Evolutionary conservation across 1,140 invertebrate genomes (phyloP), one percentile per base, ranked within the genome.

Genomic region (Parasteatoda tepidariorum): DNA sequence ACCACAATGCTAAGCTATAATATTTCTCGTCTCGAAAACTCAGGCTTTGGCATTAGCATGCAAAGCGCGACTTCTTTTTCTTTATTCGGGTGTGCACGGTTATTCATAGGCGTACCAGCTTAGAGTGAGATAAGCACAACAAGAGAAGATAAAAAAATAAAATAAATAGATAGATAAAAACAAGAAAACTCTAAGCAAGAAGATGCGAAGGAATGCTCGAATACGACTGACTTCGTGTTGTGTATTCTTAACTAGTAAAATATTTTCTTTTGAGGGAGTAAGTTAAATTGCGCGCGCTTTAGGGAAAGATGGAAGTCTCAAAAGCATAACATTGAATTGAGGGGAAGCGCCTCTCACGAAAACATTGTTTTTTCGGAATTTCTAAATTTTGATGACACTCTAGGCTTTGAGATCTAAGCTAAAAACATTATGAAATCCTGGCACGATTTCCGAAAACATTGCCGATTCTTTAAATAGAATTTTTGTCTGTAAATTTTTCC

Each of bases 211-310:
- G 78, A 82, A 82, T 70, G 66, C 67, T 82, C 22, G 66, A 59
- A 48, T 82, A 70, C 55, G 33, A 82, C 66, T 59, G 48, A 34
- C 54, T 82, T 31, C 57, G 78, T 62, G 67, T 61, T 70, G 66
- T 82, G 78, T 34, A 70, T 82, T 82, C 78, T 82, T 82, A 82
- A 82, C 78, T 82, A 82, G 78, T 61, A 61, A 82, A 82, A 82
- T 82, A 82, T 82, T 82, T 82, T 82, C 48, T 71, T 82, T 82
- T 70, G 78, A n/a, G n/a, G 71, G 67, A 71, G 78, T 59, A 33
- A 31, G 78, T 82, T 82, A 82, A 82, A 82, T 70, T 82, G 78
- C 67, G 67, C 57, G 38, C 75, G 54, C 31, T 68, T 79, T 59
- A 24, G n/a, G 64, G 30, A 26, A 34, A 67, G 9, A 57, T 26